Base-by-base conservation (phyloP, 2,797 vertebrate species). In the Perdix hodgsoniae region DNA sequence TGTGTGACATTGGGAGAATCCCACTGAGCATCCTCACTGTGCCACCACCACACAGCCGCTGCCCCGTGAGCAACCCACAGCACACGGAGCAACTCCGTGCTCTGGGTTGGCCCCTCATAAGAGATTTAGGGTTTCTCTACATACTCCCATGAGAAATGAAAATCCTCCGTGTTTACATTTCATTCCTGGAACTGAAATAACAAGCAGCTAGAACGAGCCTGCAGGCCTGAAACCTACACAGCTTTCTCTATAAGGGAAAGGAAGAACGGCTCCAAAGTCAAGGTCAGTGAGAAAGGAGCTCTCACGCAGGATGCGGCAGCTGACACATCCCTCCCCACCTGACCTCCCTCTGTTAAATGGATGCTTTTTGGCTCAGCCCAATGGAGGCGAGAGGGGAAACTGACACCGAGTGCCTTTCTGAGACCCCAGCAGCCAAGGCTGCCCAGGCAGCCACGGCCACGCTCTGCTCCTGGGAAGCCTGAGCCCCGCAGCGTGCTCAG, bases 371-470 rank as follows among this genome's bases (percentile, higher is more conserved):
- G 21, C 63, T 84, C 63, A 50, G 3, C 2, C 21, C 49, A 35
- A 60, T 19, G 63, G 39, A 1, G 19, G n/a, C 0, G 2, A 74
- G 42, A 56, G 84, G 21, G 26, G 29, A 60, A 84, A 49, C 17
- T 6, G 75, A 10, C 10, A 50, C 18, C 0, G 3, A 67, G 35
- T 0, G 3, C 12, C 26, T 77, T 67, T 50, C 45, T 1, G 2
- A 84, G 77, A 54, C 33, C 59, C 60, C 60, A 13, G 23, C 24
- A n/a, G 69, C 50, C 39, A n/a, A 6, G 75, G 64, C 54, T 65
- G 47, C 65, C 59, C 15, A 15, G 50, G 16, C 23, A 13, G 50
- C 14, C 50, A 29, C 27, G 9, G 50, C 50, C 27, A 10, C 27
- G 9, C 84, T 42, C 74, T 29, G 83, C 91, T 71, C 54, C 2